Evolutionary conservation across 2,797 vertebrate species (phyloP), one percentile per base, ranked within the genome.

Genomic region (Natrix natrix): DNA sequence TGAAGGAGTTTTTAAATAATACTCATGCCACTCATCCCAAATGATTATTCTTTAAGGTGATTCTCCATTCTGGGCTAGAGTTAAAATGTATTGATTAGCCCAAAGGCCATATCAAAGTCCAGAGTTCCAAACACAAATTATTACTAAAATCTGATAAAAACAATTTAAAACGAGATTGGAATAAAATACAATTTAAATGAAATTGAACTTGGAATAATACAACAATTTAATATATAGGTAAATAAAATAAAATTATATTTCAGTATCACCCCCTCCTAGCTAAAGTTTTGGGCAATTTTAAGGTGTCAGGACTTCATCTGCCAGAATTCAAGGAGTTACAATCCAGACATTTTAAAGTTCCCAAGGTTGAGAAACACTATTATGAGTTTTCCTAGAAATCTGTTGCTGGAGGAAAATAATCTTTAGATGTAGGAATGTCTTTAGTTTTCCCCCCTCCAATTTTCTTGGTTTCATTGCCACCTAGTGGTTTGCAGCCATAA

Each of bases 391-490:
- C 24, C 14, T 57, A 48, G 5, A 83, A 57, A 48, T 52, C 26
- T 37, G 13, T 8, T 37, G 43, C 28, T 24, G 32, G 17, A 13
- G 7, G 26, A 20, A 69, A 56, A 2, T 43, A 32, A 17, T 26
- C 14, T n/a, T 10, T 55, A 43, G 20, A 91, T 48, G 59, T 20
- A 2, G 0, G 1, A 16, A 2, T 0, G 0, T 1, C 32, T 55
- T 92, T 63, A 20, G 0, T 0, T 83, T 83, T 48, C 20, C 4
- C 48, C 48, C 90, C 93, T 88, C 3, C 0, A 74, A 92, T 93
- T 61, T 2, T 1, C 24, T 83, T 93, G 59, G 28, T 89, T 95
- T 37, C 93, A 63, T 8, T 94, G 95, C 95, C 96, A 94, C 89
- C 96, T 94, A 0, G 92, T 95, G 97, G 91, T 1, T 17, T 14